Conservation (phyloP, 2,113 vertebrate species). For the Channa argus region DNA sequence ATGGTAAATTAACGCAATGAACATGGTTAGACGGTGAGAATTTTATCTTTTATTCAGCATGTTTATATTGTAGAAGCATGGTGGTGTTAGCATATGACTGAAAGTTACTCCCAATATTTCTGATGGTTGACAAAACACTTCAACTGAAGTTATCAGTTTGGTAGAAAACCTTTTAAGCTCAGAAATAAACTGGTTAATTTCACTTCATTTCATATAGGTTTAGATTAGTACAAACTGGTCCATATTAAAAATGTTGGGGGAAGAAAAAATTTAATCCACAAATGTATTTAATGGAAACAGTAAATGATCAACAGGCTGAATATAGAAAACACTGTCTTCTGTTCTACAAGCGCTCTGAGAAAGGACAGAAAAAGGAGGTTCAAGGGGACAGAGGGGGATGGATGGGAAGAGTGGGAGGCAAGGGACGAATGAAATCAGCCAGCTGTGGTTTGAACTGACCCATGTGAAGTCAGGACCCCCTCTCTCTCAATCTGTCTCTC, state of each 20-base stretch:
- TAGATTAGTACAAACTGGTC: too few species aligned
- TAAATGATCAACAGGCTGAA: conserved; percentile 41
- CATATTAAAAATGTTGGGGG: too few species aligned
- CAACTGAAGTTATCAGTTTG: not conserved
- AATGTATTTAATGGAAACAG: conserved; percentile 2
- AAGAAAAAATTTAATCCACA: not conserved
- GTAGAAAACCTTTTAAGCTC: not conserved
- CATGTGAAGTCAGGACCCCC: conserved; percentile 54
- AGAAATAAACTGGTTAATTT: not conserved
- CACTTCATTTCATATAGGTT: not conserved
- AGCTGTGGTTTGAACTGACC: conserved; percentile 78
- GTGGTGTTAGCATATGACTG: too few species aligned
- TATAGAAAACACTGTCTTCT: not conserved
- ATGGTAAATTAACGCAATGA: too few species aligned
- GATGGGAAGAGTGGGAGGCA: conserved; percentile 60
- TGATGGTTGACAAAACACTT: too few species aligned
- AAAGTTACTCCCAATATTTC: too few species aligned
- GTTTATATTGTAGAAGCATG: not conserved
- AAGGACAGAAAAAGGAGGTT: conserved; percentile 35
- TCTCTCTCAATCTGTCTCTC: conserved; percentile 26
- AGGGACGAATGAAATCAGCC: conserved; percentile 74
- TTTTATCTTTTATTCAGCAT: too few species aligned
- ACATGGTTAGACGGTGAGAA: too few species aligned
- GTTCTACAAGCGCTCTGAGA: conserved; percentile 24
- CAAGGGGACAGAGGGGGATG: conserved; percentile 38